Base-by-base conservation (phyloP, 2,113 vertebrate genomes). In the Corynorhinus townsendii region DNA sequence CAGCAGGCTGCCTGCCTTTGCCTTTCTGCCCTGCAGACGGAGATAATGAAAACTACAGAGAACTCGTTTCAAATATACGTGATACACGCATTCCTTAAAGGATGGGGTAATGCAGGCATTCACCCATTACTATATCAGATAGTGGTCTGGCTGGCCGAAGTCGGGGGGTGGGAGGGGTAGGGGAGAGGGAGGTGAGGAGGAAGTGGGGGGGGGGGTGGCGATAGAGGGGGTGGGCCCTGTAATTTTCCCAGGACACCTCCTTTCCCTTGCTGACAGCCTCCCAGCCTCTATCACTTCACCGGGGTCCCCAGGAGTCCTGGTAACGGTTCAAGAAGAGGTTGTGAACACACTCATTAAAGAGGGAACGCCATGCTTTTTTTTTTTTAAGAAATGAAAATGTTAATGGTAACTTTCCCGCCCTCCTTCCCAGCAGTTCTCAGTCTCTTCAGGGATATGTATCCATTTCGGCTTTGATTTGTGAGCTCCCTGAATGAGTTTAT, bases 11-110 rank as follows among this genome's bases (percentile, higher is more conserved):
- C 93, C 35, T 96, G 87, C 68, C 81, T 91, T 91, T 82, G 91
- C 76, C 94, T 43, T 96, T 97, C 96, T 97, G 97, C 98, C 98
- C 98, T 98, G 98, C 98, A 98, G 98, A 98, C 98, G 97, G 98
- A 98, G 98, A 98, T 99, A 98, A 99, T 99, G 98, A 99, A 98
- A 98, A 98, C 98, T 98, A 98, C 98, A 98, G 98, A 98, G 98
- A 98, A 98, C 97, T 96, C 97, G 95, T 97, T 98, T 98, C 98
- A 98, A 98, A 98, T 98, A 99, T 98, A 98, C 98, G 98, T 98
- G 98, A 98, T 98, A 97, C 95, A 97, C 96, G 97, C 95, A 97
- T 97, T 98, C 97, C 97, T 98, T 98, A 98, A 98, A 98, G 97
- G 97, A 96, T 84, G 96, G 96, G 97, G 98, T 97, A 98, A 98